Conservation (phyloP, 2,888 invertebrate species). For the Nasonovia ribisnigri region DNA sequence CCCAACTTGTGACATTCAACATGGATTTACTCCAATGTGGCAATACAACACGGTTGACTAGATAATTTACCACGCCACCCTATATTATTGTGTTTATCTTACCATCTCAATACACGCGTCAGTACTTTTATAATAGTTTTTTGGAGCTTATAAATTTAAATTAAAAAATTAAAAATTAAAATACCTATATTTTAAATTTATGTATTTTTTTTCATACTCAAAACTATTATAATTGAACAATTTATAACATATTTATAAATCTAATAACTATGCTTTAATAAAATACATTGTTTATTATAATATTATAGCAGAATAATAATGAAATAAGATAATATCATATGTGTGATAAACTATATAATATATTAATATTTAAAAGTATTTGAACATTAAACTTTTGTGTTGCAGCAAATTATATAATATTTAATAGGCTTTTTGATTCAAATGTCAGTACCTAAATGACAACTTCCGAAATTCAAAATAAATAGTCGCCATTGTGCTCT, state of each 20-base stretch:
- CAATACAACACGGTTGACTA: neutral
- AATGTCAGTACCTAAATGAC: neutral
- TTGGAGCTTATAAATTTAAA: neutral
- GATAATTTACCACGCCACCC: neutral
- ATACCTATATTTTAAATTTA: no score
- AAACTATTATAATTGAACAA: neutral
- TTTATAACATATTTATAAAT: neutral
- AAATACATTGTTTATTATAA: neutral
- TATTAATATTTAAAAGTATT: neutral
- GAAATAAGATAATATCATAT: neutral
- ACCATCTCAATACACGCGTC: neutral
- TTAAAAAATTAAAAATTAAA: neutral
- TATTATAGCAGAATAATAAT: neutral
- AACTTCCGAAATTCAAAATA: slow-evolving; percentile 28
- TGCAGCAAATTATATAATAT: neutral
- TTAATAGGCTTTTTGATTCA: neutral
- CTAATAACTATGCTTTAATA: neutral
- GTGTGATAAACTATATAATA: neutral
- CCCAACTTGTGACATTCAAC: neutral
- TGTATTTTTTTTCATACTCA: neutral
- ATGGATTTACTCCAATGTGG: neutral
- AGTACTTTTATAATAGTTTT: neutral
- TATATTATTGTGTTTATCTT: neutral
- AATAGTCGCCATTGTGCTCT: slow-evolving; percentile 29
- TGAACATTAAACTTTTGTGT: neutral